Evolutionary conservation across 2,113 vertebrate species (phyloP).

Genomic region (Recurvirostra avosetta): DNA sequence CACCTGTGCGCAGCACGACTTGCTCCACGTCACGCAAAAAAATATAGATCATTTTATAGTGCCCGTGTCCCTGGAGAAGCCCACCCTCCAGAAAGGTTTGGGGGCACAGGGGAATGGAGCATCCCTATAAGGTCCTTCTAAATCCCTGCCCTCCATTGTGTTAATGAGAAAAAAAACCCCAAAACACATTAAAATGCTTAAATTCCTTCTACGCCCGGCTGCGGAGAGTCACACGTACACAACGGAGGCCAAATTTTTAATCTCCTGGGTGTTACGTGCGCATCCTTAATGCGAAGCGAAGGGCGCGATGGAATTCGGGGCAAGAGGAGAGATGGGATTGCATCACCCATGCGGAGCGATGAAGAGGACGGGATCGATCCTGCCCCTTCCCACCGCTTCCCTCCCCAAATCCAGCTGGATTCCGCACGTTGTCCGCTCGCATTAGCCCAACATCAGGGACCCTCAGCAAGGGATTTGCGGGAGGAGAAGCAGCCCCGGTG

Average conservation of each 20-base stretch:
- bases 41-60: not conserved
- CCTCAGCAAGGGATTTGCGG: not conserved
- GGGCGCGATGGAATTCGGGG: not conserved
- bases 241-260: not conserved
- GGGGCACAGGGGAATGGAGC: not conserved
- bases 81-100: not conserved
- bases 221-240: accelerated
- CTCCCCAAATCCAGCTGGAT: not conserved
- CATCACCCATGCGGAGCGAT: not conserved
- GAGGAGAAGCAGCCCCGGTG: not conserved
- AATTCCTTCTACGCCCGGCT: accelerated
- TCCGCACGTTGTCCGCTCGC: not conserved
- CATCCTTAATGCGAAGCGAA: not conserved
- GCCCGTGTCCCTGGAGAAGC: not conserved
- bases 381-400: not conserved
- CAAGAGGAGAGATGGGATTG: not conserved
- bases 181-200: not conserved
- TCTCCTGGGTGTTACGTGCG: not conserved
- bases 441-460: not conserved
- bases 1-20: accelerated
- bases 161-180: not conserved
- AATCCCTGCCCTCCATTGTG: accelerated
- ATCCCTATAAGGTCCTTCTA: not conserved
- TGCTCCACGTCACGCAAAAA: not conserved
- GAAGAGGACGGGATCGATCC: not conserved